Evolutionary conservation across 2,797 vertebrate genomes (phyloP).

Genomic region (Thalassophryne amazonica): DNA sequence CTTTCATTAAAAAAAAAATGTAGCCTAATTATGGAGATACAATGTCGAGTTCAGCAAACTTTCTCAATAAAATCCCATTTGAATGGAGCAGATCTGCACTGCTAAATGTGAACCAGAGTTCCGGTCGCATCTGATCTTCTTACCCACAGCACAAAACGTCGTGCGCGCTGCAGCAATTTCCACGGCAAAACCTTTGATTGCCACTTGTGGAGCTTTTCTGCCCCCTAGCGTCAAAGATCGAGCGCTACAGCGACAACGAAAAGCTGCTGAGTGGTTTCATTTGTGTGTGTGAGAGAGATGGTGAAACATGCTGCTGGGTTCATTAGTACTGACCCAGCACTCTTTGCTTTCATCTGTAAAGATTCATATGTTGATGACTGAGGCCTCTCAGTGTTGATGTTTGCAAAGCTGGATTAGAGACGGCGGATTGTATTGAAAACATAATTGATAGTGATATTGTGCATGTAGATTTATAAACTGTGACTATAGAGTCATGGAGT

Average conservation of each 20-base stretch:
- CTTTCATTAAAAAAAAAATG: not conserved
- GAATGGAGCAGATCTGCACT: not conserved
- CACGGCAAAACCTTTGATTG: not conserved
- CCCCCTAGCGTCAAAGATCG: conserved; percentile 63
- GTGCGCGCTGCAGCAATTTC: conserved; percentile 7
- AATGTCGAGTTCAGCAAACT: not conserved
- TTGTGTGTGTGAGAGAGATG: too few relatives aligned
- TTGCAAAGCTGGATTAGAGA: not conserved
- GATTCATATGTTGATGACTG: not conserved
- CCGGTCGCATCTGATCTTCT: not conserved
- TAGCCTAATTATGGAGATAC: not conserved
- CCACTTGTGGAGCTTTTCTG: conserved; percentile 69
- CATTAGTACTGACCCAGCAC: conserved; percentile 8
- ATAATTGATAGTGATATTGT: too few relatives aligned
- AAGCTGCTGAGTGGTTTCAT: too few relatives aligned
- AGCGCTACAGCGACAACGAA: too few relatives aligned
- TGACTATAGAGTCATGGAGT: too few relatives aligned
- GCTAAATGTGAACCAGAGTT: not conserved
- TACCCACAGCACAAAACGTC: conserved; percentile 12
- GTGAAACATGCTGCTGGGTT: conserved; percentile 7
- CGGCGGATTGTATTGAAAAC: not conserved
- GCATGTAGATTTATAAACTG: too few relatives aligned
- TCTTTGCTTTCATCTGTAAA: conserved; percentile 6
- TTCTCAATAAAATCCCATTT: not conserved
- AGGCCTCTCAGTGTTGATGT: not conserved